Base-by-base conservation (phyloP, 2,797 vertebrate genomes). In the Tragopan temminckii region DNA sequence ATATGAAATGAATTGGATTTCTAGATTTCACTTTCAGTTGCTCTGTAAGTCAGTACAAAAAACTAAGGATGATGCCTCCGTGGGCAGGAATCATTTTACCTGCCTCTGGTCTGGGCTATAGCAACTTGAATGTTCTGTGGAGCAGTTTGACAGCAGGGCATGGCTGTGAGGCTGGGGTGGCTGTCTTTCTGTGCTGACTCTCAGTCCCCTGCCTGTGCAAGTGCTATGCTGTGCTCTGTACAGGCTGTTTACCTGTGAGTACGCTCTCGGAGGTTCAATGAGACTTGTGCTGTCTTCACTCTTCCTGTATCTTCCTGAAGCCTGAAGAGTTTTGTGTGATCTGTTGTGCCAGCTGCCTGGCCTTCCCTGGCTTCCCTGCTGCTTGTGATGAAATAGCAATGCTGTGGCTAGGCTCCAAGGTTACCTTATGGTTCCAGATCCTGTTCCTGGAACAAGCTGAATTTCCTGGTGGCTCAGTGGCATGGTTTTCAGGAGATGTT, bases 401-500 rank as follows among this genome's bases (percentile, higher is more conserved):
- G 35, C 55, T 33, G 57, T 35, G 66, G 76, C 79, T 46, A 16
- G 35, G 25, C 24, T 57, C 77, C 87, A 93, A 40, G 55, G 35
- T 45, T 76, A 71, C 62, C 72, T 25, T 74, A 74, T 57, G 62
- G 66, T 67, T 78, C 64, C 75, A 77, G 67, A 69, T 46, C 83
- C 80, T 69, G 80, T 42, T 93, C 66, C 74, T 90, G 61, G 90
- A 85, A 79, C 64, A 25, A 85, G 81, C 57, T 77, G 63, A 42
- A 46, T 85, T 88, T 90, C 80, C 76, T 57, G 38, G 62, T 90
- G 91, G 67, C 76, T 88, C 46, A 17, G 80, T 40, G 81, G 80
- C 85, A 85, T 11, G 4, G 64, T 40, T 88, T 92, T 83, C 78
- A 31, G 80, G 74, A 93, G 83, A 71, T 91, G 74, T 88, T 92